phyloP scores from a whole-genome alignment of 2,797 vertebrate species.

The Sarcophilus harrisii region DNA sequence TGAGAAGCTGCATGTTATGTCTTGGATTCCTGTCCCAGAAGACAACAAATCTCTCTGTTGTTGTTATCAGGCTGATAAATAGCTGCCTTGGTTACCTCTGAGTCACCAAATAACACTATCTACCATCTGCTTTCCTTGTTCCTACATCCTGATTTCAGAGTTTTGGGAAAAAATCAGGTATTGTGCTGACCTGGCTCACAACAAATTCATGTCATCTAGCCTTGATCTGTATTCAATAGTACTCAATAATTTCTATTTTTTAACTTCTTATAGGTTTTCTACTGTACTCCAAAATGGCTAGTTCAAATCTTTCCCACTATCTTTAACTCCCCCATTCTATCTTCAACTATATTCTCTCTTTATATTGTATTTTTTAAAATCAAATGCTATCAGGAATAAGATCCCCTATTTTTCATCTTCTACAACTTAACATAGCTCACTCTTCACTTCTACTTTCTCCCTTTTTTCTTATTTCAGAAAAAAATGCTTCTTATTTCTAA shows the following conservation, averaged over 20 bases:
- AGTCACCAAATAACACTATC: background rate
- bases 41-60: background rate
- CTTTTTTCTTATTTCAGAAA: background rate
- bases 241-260: background rate
- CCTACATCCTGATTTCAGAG: background rate
- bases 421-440: background rate
- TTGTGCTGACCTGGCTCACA: background rate
- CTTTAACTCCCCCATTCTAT: background rate
- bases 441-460: background rate
- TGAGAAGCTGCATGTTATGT: background rate
- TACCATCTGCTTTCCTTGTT: background rate
- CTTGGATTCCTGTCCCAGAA: background rate
- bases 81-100: constrained; percentile 1
- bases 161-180: background rate
- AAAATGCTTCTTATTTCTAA: background rate
- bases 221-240: background rate
- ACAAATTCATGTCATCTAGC: background rate
- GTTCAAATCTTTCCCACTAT: background rate
- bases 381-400: background rate
- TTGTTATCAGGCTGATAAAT: constrained; percentile 1
- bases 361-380: background rate
- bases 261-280: background rate
- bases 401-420: background rate
- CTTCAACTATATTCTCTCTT: background rate
- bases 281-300: background rate